Base-by-base conservation (phyloP, 2,797 vertebrate species). In the Gastrophryne carolinensis region DNA sequence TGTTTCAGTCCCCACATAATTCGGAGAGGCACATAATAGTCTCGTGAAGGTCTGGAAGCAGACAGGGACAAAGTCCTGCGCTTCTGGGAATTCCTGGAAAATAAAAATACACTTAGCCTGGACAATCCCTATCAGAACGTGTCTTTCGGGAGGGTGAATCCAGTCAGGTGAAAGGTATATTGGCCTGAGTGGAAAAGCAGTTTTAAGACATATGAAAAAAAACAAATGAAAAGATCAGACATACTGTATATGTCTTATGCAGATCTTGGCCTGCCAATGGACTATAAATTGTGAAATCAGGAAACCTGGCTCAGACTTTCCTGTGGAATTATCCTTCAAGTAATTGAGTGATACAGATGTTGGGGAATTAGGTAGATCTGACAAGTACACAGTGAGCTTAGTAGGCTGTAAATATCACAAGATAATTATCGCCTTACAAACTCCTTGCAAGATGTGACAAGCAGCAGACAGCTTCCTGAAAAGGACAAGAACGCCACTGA, bases 241-340 rank as follows among this genome's bases (percentile, higher is more conserved):
- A 44, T 17, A 0, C 15, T 44, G 39, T n/a, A 44, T 15, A 41
- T 5, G 39, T 44, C 15, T 15, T 44, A 1, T 15, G 39, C 15
- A 44, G 9, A 44, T 5, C 4, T 4, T 7, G 15, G 4, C 3
- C 15, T 44, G 27, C 26, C 54, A 47, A 13, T 23, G n/a, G 27
- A 29, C 13, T 61, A 27, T 72, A 41, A 71, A 53, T 39, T 9
- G 27, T 30, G 26, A 34, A 1, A 37, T 54, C 2, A 39, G 10
- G 29, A 73, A 53, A 47, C 24, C 21, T 29, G 4, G 24, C 29
- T 54, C 15, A 17, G 32, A 26, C 21, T 56, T 56, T 64, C 50
- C 71, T 47, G 19, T 56, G 30, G 27, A 63, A 64, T 27, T 44
- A 37, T n/a, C 35, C 26, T 54, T 41, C 50, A 56, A 44, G 10